These are phyloP conservation scores for Bombus cullumanus DNA, from an alignment of 1,140 invertebrate species.

Conservation along the genomic window DNA sequence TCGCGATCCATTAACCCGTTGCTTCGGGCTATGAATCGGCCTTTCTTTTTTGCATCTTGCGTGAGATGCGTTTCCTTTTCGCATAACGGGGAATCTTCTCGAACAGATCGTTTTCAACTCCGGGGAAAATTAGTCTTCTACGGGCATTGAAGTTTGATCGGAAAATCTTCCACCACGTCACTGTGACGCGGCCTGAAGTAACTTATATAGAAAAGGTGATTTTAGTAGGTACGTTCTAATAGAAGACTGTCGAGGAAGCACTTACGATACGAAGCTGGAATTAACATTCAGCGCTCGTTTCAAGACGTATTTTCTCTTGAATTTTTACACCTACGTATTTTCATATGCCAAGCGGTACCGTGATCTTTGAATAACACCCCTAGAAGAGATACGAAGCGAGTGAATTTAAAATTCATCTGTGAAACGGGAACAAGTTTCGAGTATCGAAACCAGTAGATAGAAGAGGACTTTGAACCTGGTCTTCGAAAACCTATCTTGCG, in stretches of 20 bases:
- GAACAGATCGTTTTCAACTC: neutral
- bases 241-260: neutral
- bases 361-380: neutral
- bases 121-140: neutral
- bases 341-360: too few species aligned
- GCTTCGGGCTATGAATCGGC: neutral
- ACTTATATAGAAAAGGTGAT: neutral
- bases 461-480: neutral
- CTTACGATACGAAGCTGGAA: neutral
- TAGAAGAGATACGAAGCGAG: neutral
- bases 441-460: neutral
- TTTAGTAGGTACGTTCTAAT: neutral
- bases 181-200: rapidly evolving
- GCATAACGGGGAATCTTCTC: neutral
- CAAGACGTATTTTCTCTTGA: too few species aligned
- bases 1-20: slow-evolving; percentile 15
- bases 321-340: too few species aligned
- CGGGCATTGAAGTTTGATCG: neutral
- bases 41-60: neutral
- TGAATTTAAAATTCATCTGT: too few species aligned
- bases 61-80: neutral
- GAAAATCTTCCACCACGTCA: neutral
- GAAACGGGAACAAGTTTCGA: too few species aligned
- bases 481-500: neutral
- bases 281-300: too few species aligned